phyloP scores from a whole-genome alignment of 2,888 invertebrate genomes.

The Gibbula magus region DNA sequence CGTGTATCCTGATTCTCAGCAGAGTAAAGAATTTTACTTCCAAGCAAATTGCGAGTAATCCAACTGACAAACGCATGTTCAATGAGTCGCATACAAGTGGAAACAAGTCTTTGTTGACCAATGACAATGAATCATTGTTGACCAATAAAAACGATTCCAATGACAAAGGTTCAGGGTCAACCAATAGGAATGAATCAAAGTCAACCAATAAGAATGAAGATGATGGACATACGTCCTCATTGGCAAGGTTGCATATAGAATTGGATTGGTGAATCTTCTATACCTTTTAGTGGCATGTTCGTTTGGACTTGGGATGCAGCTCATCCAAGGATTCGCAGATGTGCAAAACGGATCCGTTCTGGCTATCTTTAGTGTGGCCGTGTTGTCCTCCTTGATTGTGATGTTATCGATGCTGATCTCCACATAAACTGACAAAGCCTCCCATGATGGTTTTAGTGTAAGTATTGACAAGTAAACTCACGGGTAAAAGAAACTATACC shows the following conservation, averaged over 20 bases:
- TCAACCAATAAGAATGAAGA: neutral
- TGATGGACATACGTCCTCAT: neutral
- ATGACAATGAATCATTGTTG: too few relatives aligned
- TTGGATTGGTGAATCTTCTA: neutral
- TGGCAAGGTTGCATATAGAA: neutral
- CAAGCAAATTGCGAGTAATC: neutral
- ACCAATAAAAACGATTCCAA: neutral
- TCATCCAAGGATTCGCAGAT: neutral
- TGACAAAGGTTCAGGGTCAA: neutral
- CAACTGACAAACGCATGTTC: neutral
- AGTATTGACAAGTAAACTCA: neutral
- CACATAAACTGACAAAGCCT: neutral
- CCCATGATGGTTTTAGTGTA: constrained; percentile 9
- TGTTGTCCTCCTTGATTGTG: neutral
- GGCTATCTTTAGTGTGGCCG: neutral
- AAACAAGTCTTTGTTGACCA: too few relatives aligned
- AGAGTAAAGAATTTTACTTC: constrained; percentile 79
- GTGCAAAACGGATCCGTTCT: neutral
- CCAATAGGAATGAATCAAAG: neutral
- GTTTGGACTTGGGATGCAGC: neutral
- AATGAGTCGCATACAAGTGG: too few relatives aligned
- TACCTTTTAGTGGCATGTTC: neutral
- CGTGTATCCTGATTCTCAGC: constrained; percentile 89
- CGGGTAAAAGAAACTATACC: too few relatives aligned
- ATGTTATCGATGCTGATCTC: neutral